A percentile compares a stretch with the other conserved stretches of the same genome.
Conservation (phyloP, 2,797 vertebrate species). For the Tachyglossus aculeatus region DNA sequence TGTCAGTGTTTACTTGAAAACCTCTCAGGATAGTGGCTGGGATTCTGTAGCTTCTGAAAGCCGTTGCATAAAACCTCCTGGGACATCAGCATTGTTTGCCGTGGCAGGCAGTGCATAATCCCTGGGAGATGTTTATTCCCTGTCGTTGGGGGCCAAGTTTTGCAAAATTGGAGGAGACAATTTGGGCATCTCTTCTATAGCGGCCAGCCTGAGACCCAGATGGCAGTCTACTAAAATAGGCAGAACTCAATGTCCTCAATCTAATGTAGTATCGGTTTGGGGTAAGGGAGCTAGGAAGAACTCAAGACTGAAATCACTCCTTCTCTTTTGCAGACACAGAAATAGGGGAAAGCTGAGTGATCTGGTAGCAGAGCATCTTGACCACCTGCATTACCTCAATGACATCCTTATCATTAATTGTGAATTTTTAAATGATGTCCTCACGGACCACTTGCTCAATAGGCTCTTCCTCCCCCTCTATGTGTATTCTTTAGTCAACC, state of each 20-base stretch:
- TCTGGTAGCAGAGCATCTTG: conserved; percentile 96
- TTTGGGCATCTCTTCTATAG: background rate
- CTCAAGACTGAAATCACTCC: background rate
- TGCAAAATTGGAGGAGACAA: background rate
- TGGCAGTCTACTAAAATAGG: background rate
- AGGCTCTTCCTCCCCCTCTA: conserved; percentile 96
- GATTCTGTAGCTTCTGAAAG: background rate
- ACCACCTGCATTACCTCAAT: conserved; percentile 97
- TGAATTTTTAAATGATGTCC: conserved; percentile 95
- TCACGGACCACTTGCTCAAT: conserved; percentile 96
- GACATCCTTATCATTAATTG: conserved; percentile 98
- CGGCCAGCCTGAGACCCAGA: background rate
- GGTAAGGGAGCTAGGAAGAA: background rate
- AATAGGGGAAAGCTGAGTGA: conserved; percentile 94
- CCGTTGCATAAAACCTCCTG: background rate
- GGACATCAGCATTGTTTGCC: background rate
- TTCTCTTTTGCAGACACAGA: conserved; percentile 82
- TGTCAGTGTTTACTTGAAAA: background rate
- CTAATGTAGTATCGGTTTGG: background rate
- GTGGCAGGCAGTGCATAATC: background rate
- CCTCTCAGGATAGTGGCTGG: background rate
- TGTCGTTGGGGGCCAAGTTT: too few species aligned
- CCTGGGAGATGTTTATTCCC: too few species aligned
- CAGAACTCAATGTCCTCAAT: background rate
- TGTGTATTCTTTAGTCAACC: conserved; percentile 90